Evolutionary conservation across 2,113 vertebrate genomes (phyloP), one percentile per base, ranked within the genome.

Genomic region (Donacobius atricapilla): DNA sequence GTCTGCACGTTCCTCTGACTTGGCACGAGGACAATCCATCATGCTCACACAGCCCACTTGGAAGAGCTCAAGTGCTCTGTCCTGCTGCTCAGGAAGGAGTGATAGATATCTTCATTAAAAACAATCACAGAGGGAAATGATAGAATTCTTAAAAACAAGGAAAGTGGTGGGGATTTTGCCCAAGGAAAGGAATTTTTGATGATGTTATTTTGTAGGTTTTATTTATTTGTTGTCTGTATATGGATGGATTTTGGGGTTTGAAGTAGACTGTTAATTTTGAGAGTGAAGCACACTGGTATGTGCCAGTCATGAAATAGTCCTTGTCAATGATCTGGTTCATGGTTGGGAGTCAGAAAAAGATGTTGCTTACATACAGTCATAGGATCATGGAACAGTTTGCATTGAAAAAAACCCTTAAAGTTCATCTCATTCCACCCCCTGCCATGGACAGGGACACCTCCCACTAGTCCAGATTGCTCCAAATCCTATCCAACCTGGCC

Each of bases 401-500:
- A 5, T 30, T 87, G 61, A 47, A 72, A 60, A 51, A 19, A 16
- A n/a, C 12, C 12, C 20, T 66, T 60, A 65, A 48, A 48, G 8
- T 1, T 2, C 18, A 15, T 42, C 11, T 5, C 0, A 2, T 65
- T 4, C n/a, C 47, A 6, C 1, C 7, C 16, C 14, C 17, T 76
- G 48, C 37, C 6, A 8, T 7, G 2, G 20, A 7, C 84, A 58
- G 39, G 50, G 57, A 47, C n/a, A 60, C 10, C 25, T 88, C 3
- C 45, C 31, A 15, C 39, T 4, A 0, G 0, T 14, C 31, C 51
- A 53, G 7, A 4, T 0, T 37, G 39, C 37, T 87, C 56, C 50
- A 44, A 82, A 1, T 1, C 37, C 11, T 0, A 0, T 45, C 28
- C 37, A 57, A 0, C 63, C 77, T 64, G 63, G 8, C 21, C 42